A percentile compares a stretch with the other conserved stretches of the same genome.
Conservation (phyloP, 2,888 invertebrate genomes). For the Folsomia manolachei region DNA sequence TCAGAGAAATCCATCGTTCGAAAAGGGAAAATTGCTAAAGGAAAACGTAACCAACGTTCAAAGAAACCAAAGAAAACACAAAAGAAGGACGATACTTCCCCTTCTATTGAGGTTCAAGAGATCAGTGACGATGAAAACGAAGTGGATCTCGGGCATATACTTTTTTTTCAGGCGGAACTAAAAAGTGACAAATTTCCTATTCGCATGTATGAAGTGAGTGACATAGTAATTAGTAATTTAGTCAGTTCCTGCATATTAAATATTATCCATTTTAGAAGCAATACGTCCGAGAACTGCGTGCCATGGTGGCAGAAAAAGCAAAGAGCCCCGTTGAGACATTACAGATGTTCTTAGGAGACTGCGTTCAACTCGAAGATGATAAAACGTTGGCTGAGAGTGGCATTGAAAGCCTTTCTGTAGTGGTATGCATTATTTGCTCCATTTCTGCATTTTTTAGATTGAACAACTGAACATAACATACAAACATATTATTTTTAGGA, state of each 20-base stretch:
- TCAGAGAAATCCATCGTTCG: too few relatives aligned
- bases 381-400: not conserved
- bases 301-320: not conserved
- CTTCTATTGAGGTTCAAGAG: too few relatives aligned
- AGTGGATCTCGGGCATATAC: not conserved
- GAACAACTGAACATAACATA: too few relatives aligned
- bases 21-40: too few relatives aligned
- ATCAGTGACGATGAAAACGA: not conserved
- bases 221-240: not conserved
- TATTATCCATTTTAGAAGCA: not conserved
- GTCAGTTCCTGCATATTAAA: not conserved
- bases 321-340: not conserved
- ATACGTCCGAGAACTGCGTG: not conserved
- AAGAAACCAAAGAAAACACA: too few relatives aligned
- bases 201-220: not conserved
- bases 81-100: too few relatives aligned
- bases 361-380: not conserved
- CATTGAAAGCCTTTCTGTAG: too few relatives aligned
- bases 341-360: not conserved
- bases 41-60: too few relatives aligned
- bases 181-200: not conserved
- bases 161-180: not conserved
- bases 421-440: not conserved
- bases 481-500: too few relatives aligned
- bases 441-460: too few relatives aligned